Evolutionary conservation across 1,140 invertebrate species (phyloP).

Genomic region (Pogonus chalceus): DNA sequence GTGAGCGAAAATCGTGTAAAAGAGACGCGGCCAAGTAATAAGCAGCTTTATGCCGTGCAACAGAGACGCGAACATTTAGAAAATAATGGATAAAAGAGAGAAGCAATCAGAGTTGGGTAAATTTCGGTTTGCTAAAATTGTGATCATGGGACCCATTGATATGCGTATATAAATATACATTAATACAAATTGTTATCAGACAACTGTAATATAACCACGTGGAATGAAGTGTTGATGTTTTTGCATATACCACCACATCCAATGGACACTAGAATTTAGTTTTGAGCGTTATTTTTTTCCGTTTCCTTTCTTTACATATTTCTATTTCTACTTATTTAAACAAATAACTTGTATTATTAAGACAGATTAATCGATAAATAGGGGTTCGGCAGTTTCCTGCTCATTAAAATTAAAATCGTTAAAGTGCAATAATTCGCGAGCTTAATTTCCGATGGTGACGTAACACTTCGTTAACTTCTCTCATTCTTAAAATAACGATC

Average conservation of each 20-base stretch:
- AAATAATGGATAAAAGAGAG: neutral
- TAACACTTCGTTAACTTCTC: neutral
- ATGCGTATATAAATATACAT: slow-evolving; percentile 8
- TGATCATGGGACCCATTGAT: slow-evolving; percentile 1
- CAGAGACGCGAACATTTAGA: neutral
- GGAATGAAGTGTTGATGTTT: too few relatives aligned
- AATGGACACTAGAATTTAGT: too few relatives aligned
- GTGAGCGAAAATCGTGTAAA: neutral
- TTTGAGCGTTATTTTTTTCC: too few relatives aligned
- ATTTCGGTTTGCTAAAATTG: slow-evolving; percentile 6
- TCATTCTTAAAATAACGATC: neutral
- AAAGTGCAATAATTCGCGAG: neutral
- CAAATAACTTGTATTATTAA: too few relatives aligned
- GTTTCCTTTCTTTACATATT: too few relatives aligned
- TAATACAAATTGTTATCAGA: slow-evolving; percentile 11
- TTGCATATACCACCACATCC: too few relatives aligned
- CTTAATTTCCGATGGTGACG: neutral
- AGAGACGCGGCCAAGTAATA: neutral
- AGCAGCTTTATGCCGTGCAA: neutral
- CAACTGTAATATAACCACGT: slow-evolving; percentile 1
- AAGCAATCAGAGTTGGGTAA: neutral
- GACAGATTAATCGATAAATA: neutral
- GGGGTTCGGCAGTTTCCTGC: too few relatives aligned
- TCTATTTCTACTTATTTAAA: too few relatives aligned
- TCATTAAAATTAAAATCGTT: neutral